Evolutionary conservation across 2,113 vertebrate species (phyloP).

Genomic region (Pelecanus crispus): DNA sequence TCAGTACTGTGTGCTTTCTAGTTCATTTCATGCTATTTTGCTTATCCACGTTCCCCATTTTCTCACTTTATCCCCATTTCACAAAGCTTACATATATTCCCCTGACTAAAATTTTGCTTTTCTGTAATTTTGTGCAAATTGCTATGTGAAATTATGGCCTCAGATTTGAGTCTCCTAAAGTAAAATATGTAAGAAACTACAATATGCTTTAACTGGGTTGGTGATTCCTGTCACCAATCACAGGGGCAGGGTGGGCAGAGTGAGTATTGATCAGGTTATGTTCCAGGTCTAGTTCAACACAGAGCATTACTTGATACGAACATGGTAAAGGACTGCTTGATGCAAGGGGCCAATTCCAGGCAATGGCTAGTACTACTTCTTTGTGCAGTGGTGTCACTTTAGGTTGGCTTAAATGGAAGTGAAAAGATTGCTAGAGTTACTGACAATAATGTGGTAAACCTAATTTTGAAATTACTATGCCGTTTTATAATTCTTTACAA

Average conservation of each 20-base stretch:
- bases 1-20: background rate
- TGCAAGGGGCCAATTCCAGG: background rate
- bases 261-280: no score
- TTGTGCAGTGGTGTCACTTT: background rate
- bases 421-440: background rate
- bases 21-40: background rate
- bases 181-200: background rate
- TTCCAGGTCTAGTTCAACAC: background rate
- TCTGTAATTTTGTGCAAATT: background rate
- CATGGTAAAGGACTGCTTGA: background rate
- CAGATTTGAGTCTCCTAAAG: background rate
- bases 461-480: background rate
- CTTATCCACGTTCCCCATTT: background rate
- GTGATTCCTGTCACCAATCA: background rate
- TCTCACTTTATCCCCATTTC: background rate
- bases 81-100: background rate
- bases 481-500: background rate
- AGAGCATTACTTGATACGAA: background rate
- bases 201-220: background rate
- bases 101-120: background rate
- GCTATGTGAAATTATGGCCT: background rate
- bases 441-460: background rate
- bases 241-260: fast-evolving
- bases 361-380: background rate
- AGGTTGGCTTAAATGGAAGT: background rate